Conservation (phyloP, 2,888 invertebrate genomes). For the Eurytoma californica region DNA sequence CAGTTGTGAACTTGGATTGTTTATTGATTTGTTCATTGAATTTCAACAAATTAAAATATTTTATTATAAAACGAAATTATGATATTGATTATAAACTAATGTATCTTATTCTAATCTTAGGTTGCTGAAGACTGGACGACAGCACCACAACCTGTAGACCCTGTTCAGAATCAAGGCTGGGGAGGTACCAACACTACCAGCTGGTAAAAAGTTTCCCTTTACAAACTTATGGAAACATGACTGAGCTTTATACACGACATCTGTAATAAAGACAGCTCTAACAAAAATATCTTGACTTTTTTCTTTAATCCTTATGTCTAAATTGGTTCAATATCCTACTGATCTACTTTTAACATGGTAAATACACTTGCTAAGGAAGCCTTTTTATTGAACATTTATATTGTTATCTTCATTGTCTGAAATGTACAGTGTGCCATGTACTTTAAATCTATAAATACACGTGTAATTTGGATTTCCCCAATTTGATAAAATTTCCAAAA, state of each 20-base stretch:
- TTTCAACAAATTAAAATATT: background rate
- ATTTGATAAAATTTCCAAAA: slow-evolving; percentile 66
- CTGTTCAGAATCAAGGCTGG: slow-evolving; percentile 77
- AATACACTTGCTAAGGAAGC: background rate
- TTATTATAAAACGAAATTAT: background rate
- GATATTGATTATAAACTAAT: background rate
- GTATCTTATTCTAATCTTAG: slow-evolving; percentile 63
- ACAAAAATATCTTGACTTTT: slow-evolving; percentile 19
- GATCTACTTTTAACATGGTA: background rate
- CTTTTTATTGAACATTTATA: slow-evolving; percentile 23
- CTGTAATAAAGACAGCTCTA: slow-evolving; percentile 62
- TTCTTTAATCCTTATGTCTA: background rate
- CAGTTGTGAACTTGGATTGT: too few species aligned
- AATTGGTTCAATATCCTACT: too few species aligned
- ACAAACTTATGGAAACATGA: slow-evolving; percentile 38
- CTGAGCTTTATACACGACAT: slow-evolving; percentile 61
- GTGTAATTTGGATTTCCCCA: slow-evolving; percentile 67
- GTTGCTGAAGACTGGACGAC: slow-evolving; percentile 79
- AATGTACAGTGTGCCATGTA: slow-evolving; percentile 62
- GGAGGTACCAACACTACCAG: slow-evolving; percentile 78
- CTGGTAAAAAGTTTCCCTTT: slow-evolving; percentile 64
- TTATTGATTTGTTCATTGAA: too few species aligned
- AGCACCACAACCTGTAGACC: slow-evolving; percentile 69
- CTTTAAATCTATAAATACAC: slow-evolving; percentile 67
- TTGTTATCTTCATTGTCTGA: background rate